These are phyloP conservation scores for Takifugu bimaculatus DNA, from an alignment of 2,113 vertebrate genomes.

Conservation along the genomic window DNA sequence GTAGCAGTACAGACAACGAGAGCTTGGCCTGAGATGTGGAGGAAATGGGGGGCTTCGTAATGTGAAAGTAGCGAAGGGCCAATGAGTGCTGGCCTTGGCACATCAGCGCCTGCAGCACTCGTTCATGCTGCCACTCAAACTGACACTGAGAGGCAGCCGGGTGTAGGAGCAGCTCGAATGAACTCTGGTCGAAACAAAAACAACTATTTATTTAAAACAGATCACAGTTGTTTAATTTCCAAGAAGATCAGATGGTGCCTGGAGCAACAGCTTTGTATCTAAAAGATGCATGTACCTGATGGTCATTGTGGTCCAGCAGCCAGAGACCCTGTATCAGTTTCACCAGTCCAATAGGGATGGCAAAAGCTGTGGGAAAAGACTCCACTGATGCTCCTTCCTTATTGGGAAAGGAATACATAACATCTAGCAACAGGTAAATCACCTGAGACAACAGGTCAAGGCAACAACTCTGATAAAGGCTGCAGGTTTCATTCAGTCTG, in stretches of 20 bases:
- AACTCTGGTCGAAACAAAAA: constrained; percentile 71
- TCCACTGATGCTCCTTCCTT: constrained; percentile 81
- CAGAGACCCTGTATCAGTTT: constrained; percentile 91
- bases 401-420: constrained; percentile 86
- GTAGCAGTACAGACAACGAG: constrained; percentile 85
- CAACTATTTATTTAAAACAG: background rate
- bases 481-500: background rate
- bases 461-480: constrained; percentile 29
- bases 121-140: constrained; percentile 85
- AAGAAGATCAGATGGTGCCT: background rate
- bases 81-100: constrained; percentile 82
- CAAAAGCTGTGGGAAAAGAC: constrained; percentile 89
- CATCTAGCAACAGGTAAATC: constrained; percentile 91
- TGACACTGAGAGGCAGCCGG: constrained; percentile 81
- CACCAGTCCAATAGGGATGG: constrained; percentile 85
- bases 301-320: constrained; percentile 91
- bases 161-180: constrained; percentile 87
- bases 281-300: constrained; percentile 73
- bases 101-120: constrained; percentile 87
- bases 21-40: constrained; percentile 79
- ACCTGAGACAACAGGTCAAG: constrained; percentile 83
- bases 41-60: constrained; percentile 79
- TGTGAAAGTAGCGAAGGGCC: constrained; percentile 87
- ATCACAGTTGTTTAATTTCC: background rate
- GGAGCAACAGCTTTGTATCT: background rate